phyloP scores from a whole-genome alignment of 2,113 vertebrate genomes.

The Philantomba maxwellii region DNA sequence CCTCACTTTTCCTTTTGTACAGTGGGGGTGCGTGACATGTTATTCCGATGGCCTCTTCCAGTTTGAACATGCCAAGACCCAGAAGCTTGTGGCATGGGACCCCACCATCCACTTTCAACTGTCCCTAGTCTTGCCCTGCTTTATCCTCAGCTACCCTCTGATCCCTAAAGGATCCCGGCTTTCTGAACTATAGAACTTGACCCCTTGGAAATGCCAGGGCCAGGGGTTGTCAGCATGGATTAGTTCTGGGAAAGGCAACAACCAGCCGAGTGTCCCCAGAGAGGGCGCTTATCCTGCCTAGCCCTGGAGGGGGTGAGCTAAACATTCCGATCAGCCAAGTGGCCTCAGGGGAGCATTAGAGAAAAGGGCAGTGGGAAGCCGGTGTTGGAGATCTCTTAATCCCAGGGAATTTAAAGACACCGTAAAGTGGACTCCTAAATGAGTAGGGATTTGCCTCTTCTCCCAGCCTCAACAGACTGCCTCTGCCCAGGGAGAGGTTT shows the following conservation, averaged over 20 bases:
- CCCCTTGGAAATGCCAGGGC: not conserved
- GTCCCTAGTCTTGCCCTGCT: not conserved
- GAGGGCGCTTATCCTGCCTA: not conserved
- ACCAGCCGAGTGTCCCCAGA: not conserved
- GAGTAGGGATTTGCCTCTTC: conserved; percentile 40
- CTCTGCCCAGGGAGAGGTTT: conserved; percentile 5
- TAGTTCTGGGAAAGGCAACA: not conserved
- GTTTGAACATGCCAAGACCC: not conserved
- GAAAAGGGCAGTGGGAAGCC: conserved; percentile 30
- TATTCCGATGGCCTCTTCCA: not conserved
- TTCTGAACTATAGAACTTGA: not conserved
- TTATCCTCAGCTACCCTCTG: not conserved
- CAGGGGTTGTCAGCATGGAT: conserved; percentile 4
- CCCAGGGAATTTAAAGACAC: conserved; percentile 54
- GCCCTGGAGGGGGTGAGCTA: not conserved
- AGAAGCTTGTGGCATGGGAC: not conserved
- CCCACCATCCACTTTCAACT: no score
- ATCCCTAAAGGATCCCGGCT: not conserved
- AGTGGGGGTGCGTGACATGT: not conserved
- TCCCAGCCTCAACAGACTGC: not conserved
- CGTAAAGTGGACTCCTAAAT: not conserved
- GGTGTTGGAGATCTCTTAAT: conserved; percentile 43
- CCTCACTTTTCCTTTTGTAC: not conserved
- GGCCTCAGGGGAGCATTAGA: conserved; percentile 50
- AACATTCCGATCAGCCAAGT: conserved; percentile 18